Evolutionary conservation across 2,888 invertebrate species (phyloP).

Genomic region (Ichneumoninae sp.): DNA sequence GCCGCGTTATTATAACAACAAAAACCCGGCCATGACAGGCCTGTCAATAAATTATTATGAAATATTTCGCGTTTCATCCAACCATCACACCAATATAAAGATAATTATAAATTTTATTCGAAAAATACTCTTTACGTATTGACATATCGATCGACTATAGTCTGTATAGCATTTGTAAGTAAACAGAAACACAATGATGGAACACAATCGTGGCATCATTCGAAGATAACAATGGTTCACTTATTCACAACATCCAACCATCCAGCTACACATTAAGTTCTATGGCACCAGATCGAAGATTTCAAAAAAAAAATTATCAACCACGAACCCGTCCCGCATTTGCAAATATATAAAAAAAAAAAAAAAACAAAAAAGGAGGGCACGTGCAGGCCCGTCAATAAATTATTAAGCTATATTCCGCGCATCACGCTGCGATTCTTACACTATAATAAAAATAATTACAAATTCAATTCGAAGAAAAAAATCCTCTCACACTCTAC

Average conservation of each 20-base stretch:
- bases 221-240: conserved; percentile 4
- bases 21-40: not conserved
- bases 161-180: not conserved
- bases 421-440: not conserved
- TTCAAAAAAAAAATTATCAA: not conserved
- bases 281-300: not conserved
- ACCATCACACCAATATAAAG: too few relatives aligned
- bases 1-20: not conserved
- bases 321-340: not conserved
- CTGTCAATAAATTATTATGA: not conserved
- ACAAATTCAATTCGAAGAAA: too few relatives aligned
- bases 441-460: not conserved
- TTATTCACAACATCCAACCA: not conserved
- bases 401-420: not conserved
- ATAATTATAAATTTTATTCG: too few relatives aligned
- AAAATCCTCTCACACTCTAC: not conserved
- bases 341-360: not conserved
- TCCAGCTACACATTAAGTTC: not conserved
- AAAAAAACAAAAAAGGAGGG: not conserved
- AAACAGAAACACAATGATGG: not conserved
- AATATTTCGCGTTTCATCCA: not conserved
- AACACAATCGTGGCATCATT: not conserved
- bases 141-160: not conserved
- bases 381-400: not conserved
- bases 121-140: too few relatives aligned